Evolutionary conservation across 2,888 invertebrate species (phyloP).

Genomic region (Quadroppia sp.): DNA sequence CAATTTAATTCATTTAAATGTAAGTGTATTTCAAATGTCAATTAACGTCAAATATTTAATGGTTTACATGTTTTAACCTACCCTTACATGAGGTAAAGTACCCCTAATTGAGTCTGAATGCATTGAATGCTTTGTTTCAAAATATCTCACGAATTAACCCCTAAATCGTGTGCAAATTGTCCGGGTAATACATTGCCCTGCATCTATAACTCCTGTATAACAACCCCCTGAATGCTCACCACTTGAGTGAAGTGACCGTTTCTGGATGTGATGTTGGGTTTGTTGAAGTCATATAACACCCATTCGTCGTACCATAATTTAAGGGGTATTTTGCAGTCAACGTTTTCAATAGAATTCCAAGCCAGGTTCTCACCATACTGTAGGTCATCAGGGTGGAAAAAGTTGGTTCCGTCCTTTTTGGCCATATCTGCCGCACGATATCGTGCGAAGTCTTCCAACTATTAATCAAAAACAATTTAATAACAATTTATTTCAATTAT

Average conservation of each 20-base stretch:
- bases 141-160: too few relatives aligned
- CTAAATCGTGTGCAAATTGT: neutral
- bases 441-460: conserved; percentile 38
- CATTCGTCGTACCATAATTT: conserved; percentile 43
- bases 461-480: conserved; percentile 6
- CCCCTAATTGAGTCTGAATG: too few relatives aligned
- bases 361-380: conserved; percentile 41
- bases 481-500: too few relatives aligned
- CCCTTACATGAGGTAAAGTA: too few relatives aligned
- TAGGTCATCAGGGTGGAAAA: conserved; percentile 39
- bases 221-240: conserved; percentile 30
- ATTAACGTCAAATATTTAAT: too few relatives aligned
- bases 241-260: conserved; percentile 44
- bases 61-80: too few relatives aligned
- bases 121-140: too few relatives aligned
- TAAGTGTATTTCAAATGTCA: too few relatives aligned
- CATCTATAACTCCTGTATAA: too few relatives aligned
- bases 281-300: conserved; percentile 36
- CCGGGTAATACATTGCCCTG: too few relatives aligned
- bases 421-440: conserved; percentile 35
- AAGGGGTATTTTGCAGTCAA: conserved; percentile 34
- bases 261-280: conserved; percentile 18
- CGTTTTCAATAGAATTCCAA: conserved; percentile 41
- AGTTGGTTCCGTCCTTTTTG: conserved; percentile 38
- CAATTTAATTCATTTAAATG: too few relatives aligned